A percentile compares a stretch with the other conserved stretches of the same genome.
Conservation (phyloP, 2,113 vertebrate species). For the Raja brachyura region DNA sequence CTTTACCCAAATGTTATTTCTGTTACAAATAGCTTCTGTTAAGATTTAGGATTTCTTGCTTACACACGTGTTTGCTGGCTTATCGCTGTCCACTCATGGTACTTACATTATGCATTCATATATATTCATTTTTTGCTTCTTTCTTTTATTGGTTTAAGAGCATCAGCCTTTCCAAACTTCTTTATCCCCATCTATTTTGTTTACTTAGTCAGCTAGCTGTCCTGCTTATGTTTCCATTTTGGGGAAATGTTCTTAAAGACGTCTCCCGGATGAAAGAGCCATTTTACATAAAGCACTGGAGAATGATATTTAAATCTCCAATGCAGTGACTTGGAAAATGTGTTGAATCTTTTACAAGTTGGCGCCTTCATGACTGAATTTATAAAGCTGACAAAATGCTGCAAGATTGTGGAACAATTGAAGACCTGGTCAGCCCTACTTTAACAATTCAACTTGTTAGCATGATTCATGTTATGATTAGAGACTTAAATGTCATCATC, state of each 20-base stretch:
- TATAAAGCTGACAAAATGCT: background rate
- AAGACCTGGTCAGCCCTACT: too few relatives aligned
- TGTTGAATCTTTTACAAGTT: background rate
- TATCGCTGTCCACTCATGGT: background rate
- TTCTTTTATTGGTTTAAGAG: background rate
- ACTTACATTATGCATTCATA: background rate
- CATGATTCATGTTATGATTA: background rate
- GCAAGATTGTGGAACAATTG: too few relatives aligned
- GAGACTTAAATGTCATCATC: background rate
- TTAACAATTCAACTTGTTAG: background rate
- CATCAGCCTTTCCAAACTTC: background rate
- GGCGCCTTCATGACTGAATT: too few relatives aligned
- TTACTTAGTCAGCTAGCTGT: background rate
- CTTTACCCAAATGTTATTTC: background rate
- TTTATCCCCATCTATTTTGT: background rate
- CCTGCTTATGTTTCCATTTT: background rate
- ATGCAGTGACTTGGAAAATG: background rate
- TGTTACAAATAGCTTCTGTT: background rate
- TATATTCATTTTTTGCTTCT: background rate
- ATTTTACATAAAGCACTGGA: background rate
- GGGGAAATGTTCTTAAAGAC: background rate
- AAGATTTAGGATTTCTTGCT: background rate
- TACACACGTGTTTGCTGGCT: background rate
- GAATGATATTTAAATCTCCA: background rate
- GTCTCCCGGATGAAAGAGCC: background rate